Evolutionary conservation across 1,140 invertebrate genomes (phyloP).

Genomic region (Camponotus floridanus): DNA sequence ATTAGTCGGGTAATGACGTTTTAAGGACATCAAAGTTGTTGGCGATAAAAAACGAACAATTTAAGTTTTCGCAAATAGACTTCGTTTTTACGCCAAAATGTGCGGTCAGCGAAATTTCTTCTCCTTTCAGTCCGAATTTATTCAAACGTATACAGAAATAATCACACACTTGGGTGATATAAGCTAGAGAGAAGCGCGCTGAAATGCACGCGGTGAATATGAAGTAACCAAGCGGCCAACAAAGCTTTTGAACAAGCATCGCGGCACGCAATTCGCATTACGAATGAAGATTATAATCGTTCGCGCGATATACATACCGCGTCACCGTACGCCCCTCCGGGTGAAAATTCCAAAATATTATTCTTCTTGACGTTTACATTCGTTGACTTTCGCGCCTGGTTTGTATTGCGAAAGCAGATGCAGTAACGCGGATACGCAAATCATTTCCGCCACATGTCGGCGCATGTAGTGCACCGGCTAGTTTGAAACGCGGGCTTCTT

Average conservation of each 20-base stretch:
- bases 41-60: not conserved
- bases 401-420: slow-evolving; percentile 28
- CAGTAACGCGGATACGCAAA: slow-evolving; percentile 39
- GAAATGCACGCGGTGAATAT: not conserved
- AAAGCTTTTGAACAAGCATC: slow-evolving; percentile 32
- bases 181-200: not conserved
- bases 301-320: slow-evolving; percentile 56
- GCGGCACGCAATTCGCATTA: slow-evolving; percentile 55
- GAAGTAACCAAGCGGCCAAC: not conserved
- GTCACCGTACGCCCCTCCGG: slow-evolving; percentile 62
- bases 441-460: slow-evolving; percentile 42
- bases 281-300: slow-evolving; percentile 67
- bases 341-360: slow-evolving; percentile 56
- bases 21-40: not conserved
- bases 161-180: not conserved
- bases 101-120: not conserved
- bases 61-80: not conserved
- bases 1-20: slow-evolving; percentile 27
- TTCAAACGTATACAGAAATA: slow-evolving; percentile 4
- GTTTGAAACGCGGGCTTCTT: slow-evolving; percentile 7
- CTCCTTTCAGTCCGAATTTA: slow-evolving; percentile 16
- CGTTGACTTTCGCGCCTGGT: slow-evolving; percentile 22
- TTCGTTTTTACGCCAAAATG: not conserved
- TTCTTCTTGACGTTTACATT: slow-evolving; percentile 64
- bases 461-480: not conserved